Evolutionary conservation across 1,140 invertebrate genomes (phyloP).

Genomic region (Tetramorium alpestre): DNA sequence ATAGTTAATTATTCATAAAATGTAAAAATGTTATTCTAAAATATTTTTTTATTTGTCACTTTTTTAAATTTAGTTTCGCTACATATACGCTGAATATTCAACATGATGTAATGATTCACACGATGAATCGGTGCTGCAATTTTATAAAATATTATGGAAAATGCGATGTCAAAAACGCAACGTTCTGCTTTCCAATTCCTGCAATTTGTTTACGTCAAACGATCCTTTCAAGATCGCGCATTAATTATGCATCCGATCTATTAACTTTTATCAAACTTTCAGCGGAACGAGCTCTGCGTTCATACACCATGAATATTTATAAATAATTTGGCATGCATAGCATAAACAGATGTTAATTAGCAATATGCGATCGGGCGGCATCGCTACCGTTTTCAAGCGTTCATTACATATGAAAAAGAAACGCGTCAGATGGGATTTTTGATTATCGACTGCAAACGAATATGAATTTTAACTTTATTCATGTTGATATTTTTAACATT

Average conservation of each 20-base stretch:
- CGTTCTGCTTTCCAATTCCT: slow-evolving; percentile 34
- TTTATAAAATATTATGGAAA: slow-evolving; percentile 61
- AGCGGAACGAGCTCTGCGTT: slow-evolving; percentile 49
- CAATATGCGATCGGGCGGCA: slow-evolving; percentile 48
- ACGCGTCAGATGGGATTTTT: slow-evolving; percentile 46
- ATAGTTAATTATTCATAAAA: neutral
- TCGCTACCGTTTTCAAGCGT: slow-evolving; percentile 54
- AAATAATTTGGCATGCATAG: slow-evolving; percentile 59
- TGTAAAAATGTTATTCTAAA: neutral
- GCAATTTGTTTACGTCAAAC: slow-evolving; percentile 50
- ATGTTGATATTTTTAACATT: neutral
- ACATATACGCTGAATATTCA: slow-evolving; percentile 15
- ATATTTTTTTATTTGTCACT: neutral
- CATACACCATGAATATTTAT: slow-evolving; percentile 54
- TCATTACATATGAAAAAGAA: slow-evolving; percentile 55
- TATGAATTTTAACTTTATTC: slow-evolving; percentile 23
- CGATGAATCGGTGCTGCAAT: slow-evolving; percentile 35
- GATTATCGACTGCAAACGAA: slow-evolving; percentile 14
- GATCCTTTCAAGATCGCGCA: slow-evolving; percentile 59
- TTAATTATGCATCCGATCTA: slow-evolving; percentile 62
- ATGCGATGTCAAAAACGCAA: slow-evolving; percentile 35
- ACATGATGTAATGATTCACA: slow-evolving; percentile 39
- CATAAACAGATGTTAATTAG: slow-evolving; percentile 63
- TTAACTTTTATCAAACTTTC: slow-evolving; percentile 61
- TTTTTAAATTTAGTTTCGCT: slow-evolving; percentile 5